These are phyloP conservation scores for Piprites chloris DNA, from an alignment of 2,113 vertebrate species.

Conservation along the genomic window DNA sequence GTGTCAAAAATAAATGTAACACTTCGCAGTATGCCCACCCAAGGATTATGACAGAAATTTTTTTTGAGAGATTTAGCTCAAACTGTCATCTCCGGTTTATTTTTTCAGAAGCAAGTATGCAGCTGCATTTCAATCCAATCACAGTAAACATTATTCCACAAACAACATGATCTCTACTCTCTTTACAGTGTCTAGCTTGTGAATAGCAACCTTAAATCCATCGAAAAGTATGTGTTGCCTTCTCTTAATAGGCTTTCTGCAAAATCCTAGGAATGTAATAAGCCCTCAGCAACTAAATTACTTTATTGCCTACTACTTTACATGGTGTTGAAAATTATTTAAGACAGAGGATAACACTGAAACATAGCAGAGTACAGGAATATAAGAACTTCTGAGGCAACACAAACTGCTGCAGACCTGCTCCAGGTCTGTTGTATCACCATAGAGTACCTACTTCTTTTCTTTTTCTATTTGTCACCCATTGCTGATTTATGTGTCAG, in stretches of 20 bases:
- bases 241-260: not conserved
- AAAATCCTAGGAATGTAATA: slow-evolving; percentile 15
- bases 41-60: not conserved
- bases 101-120: not conserved
- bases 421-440: not conserved
- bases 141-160: not conserved
- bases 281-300: not conserved
- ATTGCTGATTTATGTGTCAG: not conserved
- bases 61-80: not conserved
- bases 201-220: slow-evolving; percentile 15
- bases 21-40: not conserved
- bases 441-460: not conserved
- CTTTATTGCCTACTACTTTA: not conserved
- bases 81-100: slow-evolving; percentile 8
- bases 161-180: slow-evolving; percentile 1
- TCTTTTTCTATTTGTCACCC: not conserved
- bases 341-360: not conserved
- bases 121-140: slow-evolving; percentile 23
- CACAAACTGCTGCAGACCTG: rapidly evolving
- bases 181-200: not conserved
- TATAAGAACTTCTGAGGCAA: not conserved
- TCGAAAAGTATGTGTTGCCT: not conserved
- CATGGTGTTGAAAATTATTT: not conserved
- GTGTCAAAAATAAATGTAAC: not conserved
- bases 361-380: not conserved